Percentiles rank a stretch among this genome's conserved stretches.
Conservation (phyloP, 1,140 invertebrate genomes). For the Gonioctena quinquepunctata region DNA sequence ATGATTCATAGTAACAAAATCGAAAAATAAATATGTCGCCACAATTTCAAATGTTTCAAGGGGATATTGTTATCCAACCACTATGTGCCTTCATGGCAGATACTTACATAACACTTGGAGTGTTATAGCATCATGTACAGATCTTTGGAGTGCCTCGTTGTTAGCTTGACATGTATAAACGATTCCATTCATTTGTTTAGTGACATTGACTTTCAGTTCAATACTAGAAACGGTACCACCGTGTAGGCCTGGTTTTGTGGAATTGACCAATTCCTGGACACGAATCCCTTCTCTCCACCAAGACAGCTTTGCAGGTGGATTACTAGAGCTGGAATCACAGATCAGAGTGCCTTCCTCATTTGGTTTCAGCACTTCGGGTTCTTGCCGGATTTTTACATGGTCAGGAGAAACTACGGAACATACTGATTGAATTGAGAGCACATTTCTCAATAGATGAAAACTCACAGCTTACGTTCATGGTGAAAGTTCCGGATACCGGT, state of each 20-base stretch:
- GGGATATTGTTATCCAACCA: too few relatives aligned
- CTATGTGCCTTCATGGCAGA: too few relatives aligned
- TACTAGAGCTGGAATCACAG: slow-evolving; percentile 90
- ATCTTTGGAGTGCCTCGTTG: slow-evolving; percentile 81
- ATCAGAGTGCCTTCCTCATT: slow-evolving; percentile 78
- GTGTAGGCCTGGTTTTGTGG: slow-evolving; percentile 79
- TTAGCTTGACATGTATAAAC: slow-evolving; percentile 92
- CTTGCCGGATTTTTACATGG: slow-evolving; percentile 78
- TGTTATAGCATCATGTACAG: slow-evolving; percentile 83
- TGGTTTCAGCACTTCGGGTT: slow-evolving; percentile 77
- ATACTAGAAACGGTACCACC: slow-evolving; percentile 85
- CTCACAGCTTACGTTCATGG: slow-evolving; percentile 91
- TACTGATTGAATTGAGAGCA: background rate
- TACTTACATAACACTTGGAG: slow-evolving; percentile 92
- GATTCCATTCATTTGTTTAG: slow-evolving; percentile 82
- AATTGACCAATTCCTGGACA: slow-evolving; percentile 73
- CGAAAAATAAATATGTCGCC: too few relatives aligned
- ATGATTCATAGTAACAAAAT: too few relatives aligned
- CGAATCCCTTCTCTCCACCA: slow-evolving; percentile 90
- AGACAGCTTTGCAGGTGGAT: slow-evolving; percentile 86
- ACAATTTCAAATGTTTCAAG: too few relatives aligned
- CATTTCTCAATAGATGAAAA: slow-evolving; percentile 45
- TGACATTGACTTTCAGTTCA: slow-evolving; percentile 81
- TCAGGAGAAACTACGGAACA: slow-evolving; percentile 79
- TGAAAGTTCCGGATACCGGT: slow-evolving; percentile 81